Conservation (phyloP, 2,113 vertebrate genomes). For the Trichechus manatus region DNA sequence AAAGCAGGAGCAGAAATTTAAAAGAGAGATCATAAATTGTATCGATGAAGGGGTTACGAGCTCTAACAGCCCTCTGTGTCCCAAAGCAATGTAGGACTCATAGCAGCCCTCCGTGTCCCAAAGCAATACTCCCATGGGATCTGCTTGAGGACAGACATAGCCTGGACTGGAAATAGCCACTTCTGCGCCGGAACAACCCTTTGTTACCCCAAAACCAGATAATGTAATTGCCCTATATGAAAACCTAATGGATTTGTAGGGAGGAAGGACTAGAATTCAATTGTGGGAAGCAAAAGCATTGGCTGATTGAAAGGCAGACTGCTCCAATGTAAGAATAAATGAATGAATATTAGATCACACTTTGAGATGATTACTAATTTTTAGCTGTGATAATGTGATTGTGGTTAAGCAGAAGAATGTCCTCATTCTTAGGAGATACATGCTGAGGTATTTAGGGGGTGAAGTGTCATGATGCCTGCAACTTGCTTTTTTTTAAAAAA, state of each 20-base stretch:
- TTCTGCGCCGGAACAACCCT: not conserved
- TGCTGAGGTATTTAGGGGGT: not conserved
- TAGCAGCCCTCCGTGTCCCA: rapidly evolving
- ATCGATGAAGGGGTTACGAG: not conserved
- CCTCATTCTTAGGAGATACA: not conserved
- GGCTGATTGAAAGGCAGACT: not conserved
- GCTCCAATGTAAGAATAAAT: not conserved
- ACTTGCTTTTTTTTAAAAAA: not conserved
- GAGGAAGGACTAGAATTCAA: not conserved
- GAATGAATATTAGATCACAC: not conserved
- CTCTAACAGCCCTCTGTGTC: rapidly evolving
- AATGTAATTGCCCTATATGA: not conserved
- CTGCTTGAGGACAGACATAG: not conserved
- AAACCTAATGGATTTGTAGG: not conserved
- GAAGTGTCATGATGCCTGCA: not conserved
- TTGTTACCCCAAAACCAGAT: not conserved
- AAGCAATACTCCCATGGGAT: no score
- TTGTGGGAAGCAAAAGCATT: not conserved
- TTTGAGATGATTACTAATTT: not conserved
- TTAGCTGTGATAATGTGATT: not conserved
- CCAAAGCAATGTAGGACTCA: no score
- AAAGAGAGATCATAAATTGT: not conserved
- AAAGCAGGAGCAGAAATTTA: not conserved
- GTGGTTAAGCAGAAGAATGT: not conserved
- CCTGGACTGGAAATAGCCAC: not conserved